Conservation (phyloP, 2,113 vertebrate species). For the Chiloscyllium plagiosum region DNA sequence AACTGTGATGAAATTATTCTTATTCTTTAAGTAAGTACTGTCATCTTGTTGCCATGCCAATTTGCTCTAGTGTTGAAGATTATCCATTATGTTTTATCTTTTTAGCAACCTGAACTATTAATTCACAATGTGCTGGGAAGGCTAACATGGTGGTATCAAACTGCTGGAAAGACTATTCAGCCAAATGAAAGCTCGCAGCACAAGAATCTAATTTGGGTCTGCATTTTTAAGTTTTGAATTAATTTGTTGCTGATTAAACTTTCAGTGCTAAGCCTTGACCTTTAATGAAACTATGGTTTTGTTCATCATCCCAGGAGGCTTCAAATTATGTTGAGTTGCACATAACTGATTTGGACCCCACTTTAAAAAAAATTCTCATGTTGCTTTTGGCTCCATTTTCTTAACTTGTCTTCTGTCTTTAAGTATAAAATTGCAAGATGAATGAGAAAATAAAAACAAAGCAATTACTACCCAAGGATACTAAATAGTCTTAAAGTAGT, state of each 20-base stretch:
- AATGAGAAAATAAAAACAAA: slow-evolving; percentile 13
- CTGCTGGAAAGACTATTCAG: not conserved
- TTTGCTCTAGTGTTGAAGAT: not conserved
- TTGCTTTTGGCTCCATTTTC: slow-evolving; percentile 25
- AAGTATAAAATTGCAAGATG: slow-evolving; percentile 22
- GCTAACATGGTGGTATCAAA: slow-evolving; percentile 23
- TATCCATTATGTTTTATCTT: slow-evolving; percentile 3
- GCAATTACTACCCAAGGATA: not conserved
- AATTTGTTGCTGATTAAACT: slow-evolving; percentile 29
- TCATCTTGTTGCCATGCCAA: slow-evolving; percentile 14
- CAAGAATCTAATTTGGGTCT: slow-evolving; percentile 3
- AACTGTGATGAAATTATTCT: not conserved
- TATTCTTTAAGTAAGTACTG: not conserved
- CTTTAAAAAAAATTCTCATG: not conserved
- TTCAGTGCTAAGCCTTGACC: slow-evolving; percentile 27
- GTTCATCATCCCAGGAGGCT: slow-evolving; percentile 25
- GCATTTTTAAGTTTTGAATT: slow-evolving; percentile 35
- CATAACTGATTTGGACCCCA: slow-evolving; percentile 4
- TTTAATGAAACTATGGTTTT: not conserved
- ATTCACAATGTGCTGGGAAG: not conserved
- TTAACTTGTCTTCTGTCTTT: slow-evolving; percentile 26
- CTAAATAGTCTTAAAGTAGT: slow-evolving; percentile 39
- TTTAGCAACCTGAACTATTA: slow-evolving; percentile 18
- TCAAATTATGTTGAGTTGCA: slow-evolving; percentile 16
- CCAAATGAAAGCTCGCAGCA: not conserved